These are phyloP conservation scores for Arrhamphus sclerolepis DNA, from an alignment of 2,797 vertebrate species.

Conservation along the genomic window DNA sequence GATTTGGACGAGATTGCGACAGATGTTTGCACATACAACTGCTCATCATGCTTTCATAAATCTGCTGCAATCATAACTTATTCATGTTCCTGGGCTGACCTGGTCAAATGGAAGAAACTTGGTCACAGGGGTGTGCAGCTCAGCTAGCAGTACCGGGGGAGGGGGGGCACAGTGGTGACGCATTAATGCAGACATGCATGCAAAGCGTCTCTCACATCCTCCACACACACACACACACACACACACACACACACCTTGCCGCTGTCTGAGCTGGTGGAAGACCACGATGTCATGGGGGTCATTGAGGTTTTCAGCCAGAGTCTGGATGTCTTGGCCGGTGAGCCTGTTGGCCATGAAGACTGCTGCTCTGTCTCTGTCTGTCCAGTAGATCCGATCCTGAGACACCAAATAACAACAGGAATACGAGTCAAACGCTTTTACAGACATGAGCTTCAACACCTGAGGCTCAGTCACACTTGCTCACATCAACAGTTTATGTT, in stretches of 20 bases:
- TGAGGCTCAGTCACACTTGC: too few species aligned
- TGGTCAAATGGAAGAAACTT: slow-evolving; percentile 11
- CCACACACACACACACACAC: background rate
- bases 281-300: slow-evolving; percentile 96
- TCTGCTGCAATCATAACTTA: slow-evolving; percentile 11
- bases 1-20: too few species aligned
- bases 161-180: background rate
- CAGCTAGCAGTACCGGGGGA: slow-evolving; percentile 5
- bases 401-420: slow-evolving; percentile 11
- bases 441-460: too few species aligned
- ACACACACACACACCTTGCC: slow-evolving; percentile 82
- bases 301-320: slow-evolving; percentile 94
- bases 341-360: slow-evolving; percentile 96
- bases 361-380: slow-evolving; percentile 92
- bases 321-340: slow-evolving; percentile 87
- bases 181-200: too few species aligned
- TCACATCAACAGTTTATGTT: too few species aligned
- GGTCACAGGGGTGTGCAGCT: slow-evolving; percentile 13
- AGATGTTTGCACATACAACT: too few species aligned
- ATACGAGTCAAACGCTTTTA: too few species aligned
- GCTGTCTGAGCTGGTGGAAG: slow-evolving; percentile 95
- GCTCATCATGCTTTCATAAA: too few species aligned
- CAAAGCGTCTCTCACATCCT: background rate
- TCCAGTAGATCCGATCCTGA: slow-evolving; percentile 98
- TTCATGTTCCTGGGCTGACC: slow-evolving; percentile 32